phyloP scores from a whole-genome alignment of 2,113 vertebrate genomes.

The Turdus rufiventris region DNA sequence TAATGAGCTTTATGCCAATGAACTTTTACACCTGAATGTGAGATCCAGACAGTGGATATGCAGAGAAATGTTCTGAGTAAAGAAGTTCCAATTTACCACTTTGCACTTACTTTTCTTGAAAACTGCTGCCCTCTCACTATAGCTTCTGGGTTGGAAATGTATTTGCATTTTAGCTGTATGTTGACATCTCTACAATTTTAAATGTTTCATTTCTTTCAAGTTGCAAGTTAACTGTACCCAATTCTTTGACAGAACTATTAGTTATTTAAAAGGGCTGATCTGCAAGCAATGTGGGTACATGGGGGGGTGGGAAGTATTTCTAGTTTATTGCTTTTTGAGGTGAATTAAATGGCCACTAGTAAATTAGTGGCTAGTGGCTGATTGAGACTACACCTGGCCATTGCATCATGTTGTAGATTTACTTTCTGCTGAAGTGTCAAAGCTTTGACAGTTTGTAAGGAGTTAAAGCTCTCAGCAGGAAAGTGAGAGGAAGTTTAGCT shows the following conservation, averaged over 20 bases:
- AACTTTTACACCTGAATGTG: not conserved
- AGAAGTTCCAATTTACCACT: not conserved
- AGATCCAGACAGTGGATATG: not conserved
- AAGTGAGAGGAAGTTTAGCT: constrained; percentile 73
- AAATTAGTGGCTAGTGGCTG: constrained; percentile 4
- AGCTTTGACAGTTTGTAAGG: constrained; percentile 68
- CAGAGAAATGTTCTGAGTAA: not conserved
- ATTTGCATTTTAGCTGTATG: not conserved
- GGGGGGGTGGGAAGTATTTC: not conserved
- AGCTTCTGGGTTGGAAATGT: not conserved
- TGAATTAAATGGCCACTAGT: constrained; percentile 2
- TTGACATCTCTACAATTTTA: not conserved
- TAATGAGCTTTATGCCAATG: not conserved
- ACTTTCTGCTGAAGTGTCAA: constrained; percentile 66
- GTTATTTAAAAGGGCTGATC: not conserved
- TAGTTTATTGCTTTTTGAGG: constrained; percentile 13
- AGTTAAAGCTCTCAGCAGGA: constrained; percentile 78
- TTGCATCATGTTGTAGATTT: constrained; percentile 40
- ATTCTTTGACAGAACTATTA: not conserved
- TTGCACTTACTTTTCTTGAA: not conserved
- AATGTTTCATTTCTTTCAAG: not conserved
- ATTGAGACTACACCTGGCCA: not conserved
- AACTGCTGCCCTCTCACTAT: not conserved
- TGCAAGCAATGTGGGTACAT: not conserved
- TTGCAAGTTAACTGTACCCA: not conserved